Evolutionary conservation across 2,113 vertebrate genomes (phyloP), one percentile per base, ranked within the genome.

Genomic region (Terrapene triunguis): DNA sequence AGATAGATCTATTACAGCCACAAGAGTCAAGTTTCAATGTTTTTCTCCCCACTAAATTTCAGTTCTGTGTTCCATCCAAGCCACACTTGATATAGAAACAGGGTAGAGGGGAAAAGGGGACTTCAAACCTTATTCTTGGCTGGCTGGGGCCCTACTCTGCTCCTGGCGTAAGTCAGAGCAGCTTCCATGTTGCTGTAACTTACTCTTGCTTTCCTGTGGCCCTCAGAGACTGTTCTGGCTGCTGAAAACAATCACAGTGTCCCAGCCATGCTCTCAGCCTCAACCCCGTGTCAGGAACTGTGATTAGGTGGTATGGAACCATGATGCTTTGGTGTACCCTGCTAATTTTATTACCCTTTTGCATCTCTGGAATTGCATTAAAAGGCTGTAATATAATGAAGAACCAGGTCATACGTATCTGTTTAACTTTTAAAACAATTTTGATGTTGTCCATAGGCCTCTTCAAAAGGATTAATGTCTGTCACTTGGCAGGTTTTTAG

Each of bases 41-140:
- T 19, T 16, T 38, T n/a, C 65, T 5, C n/a, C 17, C 8, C 8
- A 10, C 65, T 69, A 69, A 79, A 50, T 92, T 89, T 87, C 85
- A 97, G 79, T 95, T 97, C 92, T 97, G 81, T 95, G 81, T 95
- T 92, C 74, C 48, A 74, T 96, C 91, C 81, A 94, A 96, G 85
- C 9, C 65, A 88, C 65, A 88, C 93, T 95, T 93, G 35, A 84
- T 89, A 57, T 79, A 85, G 32, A 50, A 78, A 81, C 88, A 85
- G 57, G 79, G 79, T 91, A 87, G 95, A 94, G 65, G 11, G 89
- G 95, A 92, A 72, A 81, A 88, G 95, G 94, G 94, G 95, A 93
- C 95, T 96, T 97, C 95, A 94, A 85, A 96, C 93, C 85, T 92
- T 90, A 79, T 89, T 79, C 84, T 93, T 94, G 80, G 19, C 85